These are phyloP conservation scores for Xenopus petersii DNA, from an alignment of 2,797 vertebrate species.

Conservation along the genomic window DNA sequence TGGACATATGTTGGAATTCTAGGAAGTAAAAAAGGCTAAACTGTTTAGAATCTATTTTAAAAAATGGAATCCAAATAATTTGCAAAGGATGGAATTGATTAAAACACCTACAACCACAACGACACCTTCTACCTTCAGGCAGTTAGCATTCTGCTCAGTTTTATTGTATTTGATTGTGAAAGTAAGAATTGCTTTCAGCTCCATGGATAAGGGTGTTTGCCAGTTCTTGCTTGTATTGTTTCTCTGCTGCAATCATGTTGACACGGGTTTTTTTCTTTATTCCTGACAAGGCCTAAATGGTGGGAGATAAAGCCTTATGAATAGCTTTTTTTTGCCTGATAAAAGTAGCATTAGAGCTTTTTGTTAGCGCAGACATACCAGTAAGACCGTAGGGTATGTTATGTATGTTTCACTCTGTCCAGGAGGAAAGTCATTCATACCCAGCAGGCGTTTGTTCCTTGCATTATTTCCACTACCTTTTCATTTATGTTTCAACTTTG, in stretches of 20 bases:
- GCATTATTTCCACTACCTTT: constrained; percentile 45
- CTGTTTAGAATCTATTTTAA: too few species aligned
- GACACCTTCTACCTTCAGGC: too few species aligned
- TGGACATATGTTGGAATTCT: too few species aligned
- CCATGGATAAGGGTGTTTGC: background rate
- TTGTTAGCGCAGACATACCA: too few species aligned
- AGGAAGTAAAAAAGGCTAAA: too few species aligned
- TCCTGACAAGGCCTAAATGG: constrained; percentile 15
- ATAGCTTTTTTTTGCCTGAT: constrained; percentile 11
- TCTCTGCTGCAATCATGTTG: constrained; percentile 10
- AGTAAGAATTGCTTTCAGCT: constrained; percentile 32
- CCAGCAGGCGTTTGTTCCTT: constrained; percentile 13
- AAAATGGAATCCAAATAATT: too few species aligned
- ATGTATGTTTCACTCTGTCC: background rate
- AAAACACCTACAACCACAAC: too few species aligned
- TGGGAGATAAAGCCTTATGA: constrained; percentile 28
- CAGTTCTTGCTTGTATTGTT: constrained; percentile 12
- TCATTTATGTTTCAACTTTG: constrained; percentile 15
- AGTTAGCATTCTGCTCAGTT: too few species aligned
- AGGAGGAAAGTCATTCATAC: constrained; percentile 29
- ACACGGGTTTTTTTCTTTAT: constrained; percentile 19
- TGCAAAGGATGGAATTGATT: too few species aligned
- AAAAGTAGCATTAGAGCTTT: background rate
- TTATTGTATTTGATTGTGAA: too few species aligned
- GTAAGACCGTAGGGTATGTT: constrained; percentile 9